Base-by-base conservation (phyloP, 1,140 invertebrate species). In the Eubasilissa regina region DNA sequence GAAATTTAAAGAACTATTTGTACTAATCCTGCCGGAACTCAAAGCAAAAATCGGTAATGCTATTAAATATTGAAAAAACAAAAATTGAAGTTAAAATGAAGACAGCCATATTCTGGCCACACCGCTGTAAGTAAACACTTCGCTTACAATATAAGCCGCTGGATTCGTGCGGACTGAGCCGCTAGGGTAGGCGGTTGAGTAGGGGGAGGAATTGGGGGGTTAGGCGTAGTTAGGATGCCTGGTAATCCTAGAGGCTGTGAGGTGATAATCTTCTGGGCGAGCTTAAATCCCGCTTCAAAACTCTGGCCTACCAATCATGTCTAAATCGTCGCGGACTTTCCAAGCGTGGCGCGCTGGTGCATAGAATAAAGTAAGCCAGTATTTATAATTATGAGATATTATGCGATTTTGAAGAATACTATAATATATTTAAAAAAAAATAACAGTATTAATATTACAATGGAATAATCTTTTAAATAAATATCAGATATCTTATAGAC, bases 201-300 rank as follows among this genome's bases (percentile, higher is more conserved):
- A 4, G 48, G 11, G 48, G 11, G 48, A 35, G 48, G 48, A 0
- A 8, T 8, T 51, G 48, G 11, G 48, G 11, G 48, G 6, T 35
- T 1, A 8, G 48, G 48, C 11, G 48, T 51, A 51, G 48, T 51
- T 51, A 13, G 60, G 60, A 44, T 10, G 60, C 60, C 35, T 43
- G n/a, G 25, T 64, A 64, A 64, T 64, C 60, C 60, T 13, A n/a
- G 10, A 64, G 25, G 60, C 60, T 64, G 60, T 11, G 60, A 64
- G 60, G 60, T 64, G 60, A 64, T 64, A 64, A 64, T 64, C 60
- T 64, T 62, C 25, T 35, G 35, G 60, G 60, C 60, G 60, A 64
- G 60, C 60, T 25, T 43, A 64, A 64, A 64, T n/a, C 60, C 60
- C 60, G 25, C 60, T 64, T 64, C 60, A 64, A 64, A 64, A 64